Conservation (phyloP, 2,113 vertebrate genomes). For the Equus quagga region DNA sequence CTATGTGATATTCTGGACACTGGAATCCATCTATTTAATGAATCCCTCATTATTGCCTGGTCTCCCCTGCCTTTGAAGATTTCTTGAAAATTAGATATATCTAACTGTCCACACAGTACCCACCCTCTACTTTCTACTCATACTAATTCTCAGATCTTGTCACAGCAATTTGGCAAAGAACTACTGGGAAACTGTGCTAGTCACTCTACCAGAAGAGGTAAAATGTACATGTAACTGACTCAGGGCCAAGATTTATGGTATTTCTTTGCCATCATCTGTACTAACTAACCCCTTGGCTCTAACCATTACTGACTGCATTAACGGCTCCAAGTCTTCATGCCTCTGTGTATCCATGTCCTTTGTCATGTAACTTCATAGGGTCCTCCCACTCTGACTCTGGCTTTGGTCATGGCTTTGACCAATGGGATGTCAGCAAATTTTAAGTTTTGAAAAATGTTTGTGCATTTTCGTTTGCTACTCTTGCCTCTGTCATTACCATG, state of each 20-base stretch:
- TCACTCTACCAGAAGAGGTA: background rate
- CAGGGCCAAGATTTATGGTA: background rate
- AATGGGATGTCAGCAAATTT: background rate
- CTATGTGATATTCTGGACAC: background rate
- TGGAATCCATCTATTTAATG: background rate
- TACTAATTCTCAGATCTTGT: background rate
- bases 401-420: background rate
- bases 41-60: background rate
- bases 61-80: constrained; percentile 1
- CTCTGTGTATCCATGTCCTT: background rate
- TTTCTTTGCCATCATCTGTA: background rate
- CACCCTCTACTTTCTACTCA: background rate
- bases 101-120: background rate
- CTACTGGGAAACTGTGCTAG: background rate
- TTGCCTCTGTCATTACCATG: background rate
- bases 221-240: background rate
- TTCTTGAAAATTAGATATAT: background rate
- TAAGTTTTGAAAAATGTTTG: background rate
- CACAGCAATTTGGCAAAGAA: background rate
- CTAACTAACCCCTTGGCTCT: background rate
- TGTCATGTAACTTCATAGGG: background rate
- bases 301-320: background rate
- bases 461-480: background rate
- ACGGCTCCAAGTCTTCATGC: background rate
- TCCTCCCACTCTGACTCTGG: background rate